Evolutionary conservation across 1,140 invertebrate genomes (phyloP).

Genomic region (Trichomalopsis sarcophagae): DNA sequence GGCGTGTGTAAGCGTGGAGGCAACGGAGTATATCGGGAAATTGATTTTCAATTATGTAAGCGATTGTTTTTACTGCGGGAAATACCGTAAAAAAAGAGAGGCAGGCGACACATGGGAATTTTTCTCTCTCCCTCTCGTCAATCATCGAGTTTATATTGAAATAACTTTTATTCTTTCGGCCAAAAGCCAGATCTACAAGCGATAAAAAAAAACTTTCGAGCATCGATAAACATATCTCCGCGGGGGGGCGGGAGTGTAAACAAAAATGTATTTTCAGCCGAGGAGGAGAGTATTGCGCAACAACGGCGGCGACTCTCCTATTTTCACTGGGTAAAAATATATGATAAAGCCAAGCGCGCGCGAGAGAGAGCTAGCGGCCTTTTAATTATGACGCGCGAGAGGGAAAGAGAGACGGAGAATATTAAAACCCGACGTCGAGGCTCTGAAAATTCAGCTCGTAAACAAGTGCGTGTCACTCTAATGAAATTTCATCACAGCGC

Average conservation of each 20-base stretch:
- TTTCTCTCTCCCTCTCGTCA: too few relatives aligned
- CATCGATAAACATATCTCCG: neutral
- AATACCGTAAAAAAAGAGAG: too few relatives aligned
- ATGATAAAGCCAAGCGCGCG: conserved; percentile 30
- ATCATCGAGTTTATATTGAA: neutral
- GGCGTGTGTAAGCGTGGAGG: too few relatives aligned
- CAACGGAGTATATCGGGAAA: neutral
- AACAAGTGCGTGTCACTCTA: conserved; percentile 28
- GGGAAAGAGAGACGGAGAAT: neutral
- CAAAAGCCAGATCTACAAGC: neutral
- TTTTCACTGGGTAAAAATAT: conserved; percentile 35
- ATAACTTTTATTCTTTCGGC: neutral
- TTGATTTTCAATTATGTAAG: neutral
- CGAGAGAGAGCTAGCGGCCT: neutral
- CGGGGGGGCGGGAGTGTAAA: neutral
- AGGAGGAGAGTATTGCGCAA: conserved; percentile 11
- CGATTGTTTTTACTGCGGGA: neutral
- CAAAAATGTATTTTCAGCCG: conserved; percentile 11
- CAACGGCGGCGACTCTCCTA: conserved; percentile 13
- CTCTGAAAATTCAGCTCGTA: conserved; percentile 38
- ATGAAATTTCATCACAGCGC: neutral
- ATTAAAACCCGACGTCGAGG: neutral
- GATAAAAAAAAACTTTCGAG: neutral
- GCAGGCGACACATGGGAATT: too few relatives aligned
- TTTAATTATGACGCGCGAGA: conserved; percentile 44